Conservation (phyloP, 2,113 vertebrate genomes). For the Ageneiosus marmoratus region DNA sequence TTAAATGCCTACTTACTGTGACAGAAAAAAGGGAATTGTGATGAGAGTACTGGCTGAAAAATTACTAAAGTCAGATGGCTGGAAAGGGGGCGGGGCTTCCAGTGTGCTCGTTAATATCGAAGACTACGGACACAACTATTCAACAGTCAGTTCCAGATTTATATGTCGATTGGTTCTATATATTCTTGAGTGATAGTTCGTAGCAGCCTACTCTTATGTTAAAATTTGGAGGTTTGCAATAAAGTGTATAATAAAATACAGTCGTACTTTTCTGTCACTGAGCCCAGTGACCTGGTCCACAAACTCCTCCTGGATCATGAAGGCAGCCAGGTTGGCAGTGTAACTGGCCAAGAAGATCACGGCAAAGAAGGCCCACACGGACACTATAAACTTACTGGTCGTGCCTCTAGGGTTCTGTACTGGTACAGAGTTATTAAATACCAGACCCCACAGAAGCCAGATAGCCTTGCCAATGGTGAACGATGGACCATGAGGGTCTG, state of each 20-base stretch:
- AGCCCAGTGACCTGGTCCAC: conserved; percentile 98
- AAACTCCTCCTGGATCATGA: conserved; percentile 99
- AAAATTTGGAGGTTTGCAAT: background rate
- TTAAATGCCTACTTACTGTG: background rate
- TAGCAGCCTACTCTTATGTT: background rate
- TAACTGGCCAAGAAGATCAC: conserved; percentile 98
- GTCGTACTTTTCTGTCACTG: conserved; percentile 93
- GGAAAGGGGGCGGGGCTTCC: background rate
- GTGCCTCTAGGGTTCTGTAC: conserved; percentile 97
- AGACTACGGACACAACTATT: background rate
- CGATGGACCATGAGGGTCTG: conserved; percentile 93
- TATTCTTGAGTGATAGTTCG: background rate
- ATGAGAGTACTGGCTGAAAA: background rate
- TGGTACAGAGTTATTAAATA: conserved; percentile 98
- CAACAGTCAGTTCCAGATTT: background rate
- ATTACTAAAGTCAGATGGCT: background rate
- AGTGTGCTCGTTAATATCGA: background rate
- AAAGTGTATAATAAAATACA: background rate
- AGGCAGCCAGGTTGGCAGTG: conserved; percentile 96
- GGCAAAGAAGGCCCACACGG: conserved; percentile 98
- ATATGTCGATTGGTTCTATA: background rate
- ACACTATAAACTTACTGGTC: conserved; percentile 98
- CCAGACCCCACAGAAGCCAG: conserved; percentile 97
- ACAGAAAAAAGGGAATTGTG: background rate
- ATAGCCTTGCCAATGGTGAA: conserved; percentile 97